These are phyloP conservation scores for Tenebrosternarchus preto DNA, from an alignment of 2,113 vertebrate species.

Conservation along the genomic window DNA sequence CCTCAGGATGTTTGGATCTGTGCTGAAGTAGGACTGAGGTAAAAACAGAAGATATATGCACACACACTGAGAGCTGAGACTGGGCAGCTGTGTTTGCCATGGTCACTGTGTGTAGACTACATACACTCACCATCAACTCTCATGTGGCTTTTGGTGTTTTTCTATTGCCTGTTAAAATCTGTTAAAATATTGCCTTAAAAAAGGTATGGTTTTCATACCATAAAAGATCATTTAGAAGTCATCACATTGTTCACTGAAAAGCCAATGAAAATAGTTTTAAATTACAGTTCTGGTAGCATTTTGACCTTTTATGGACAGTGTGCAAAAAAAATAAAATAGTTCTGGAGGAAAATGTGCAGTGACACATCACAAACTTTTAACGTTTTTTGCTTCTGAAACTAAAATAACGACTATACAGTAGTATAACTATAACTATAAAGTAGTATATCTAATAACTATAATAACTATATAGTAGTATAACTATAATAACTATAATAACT, in stretches of 20 bases:
- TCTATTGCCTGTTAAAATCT: not conserved
- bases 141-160: not conserved
- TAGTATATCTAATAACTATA: too few relatives aligned
- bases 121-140: not conserved
- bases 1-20: slow-evolving; percentile 15
- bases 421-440: too few relatives aligned
- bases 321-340: not conserved
- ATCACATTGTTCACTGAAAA: not conserved
- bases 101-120: not conserved
- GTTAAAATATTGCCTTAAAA: too few relatives aligned
- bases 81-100: slow-evolving; percentile 5
- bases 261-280: not conserved
- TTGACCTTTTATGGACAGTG: not conserved
- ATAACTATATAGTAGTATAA: too few relatives aligned
- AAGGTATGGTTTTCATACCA: not conserved
- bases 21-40: slow-evolving; percentile 22
- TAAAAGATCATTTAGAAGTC: not conserved
- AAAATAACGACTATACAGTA: too few relatives aligned
- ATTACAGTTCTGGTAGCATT: not conserved
- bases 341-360: not conserved
- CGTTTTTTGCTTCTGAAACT: too few relatives aligned
- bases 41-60: not conserved
- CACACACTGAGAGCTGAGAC: not conserved
- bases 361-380: not conserved
- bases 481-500: too few relatives aligned